Evolutionary conservation across 2,888 invertebrate genomes (phyloP).

Genomic region (Lottia scabra): DNA sequence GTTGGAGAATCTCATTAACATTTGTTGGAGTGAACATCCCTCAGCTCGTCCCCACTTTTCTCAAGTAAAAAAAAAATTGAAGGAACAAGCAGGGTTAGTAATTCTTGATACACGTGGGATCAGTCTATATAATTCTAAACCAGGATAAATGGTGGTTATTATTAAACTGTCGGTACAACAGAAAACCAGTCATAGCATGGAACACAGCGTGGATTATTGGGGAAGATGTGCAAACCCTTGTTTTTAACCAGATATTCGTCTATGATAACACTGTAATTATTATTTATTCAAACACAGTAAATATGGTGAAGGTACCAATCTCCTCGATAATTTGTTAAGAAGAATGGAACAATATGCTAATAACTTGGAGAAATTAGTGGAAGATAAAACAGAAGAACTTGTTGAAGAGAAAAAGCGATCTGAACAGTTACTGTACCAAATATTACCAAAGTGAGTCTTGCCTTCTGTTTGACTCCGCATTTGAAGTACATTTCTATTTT

Average conservation of each 20-base stretch:
- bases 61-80: not conserved
- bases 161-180: no score
- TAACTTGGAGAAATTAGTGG: slow-evolving; percentile 50
- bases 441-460: slow-evolving; percentile 44
- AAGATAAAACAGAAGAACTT: slow-evolving; percentile 47
- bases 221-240: no score
- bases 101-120: no score
- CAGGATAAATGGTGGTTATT: no score
- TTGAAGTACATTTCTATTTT: no score
- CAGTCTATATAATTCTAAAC: no score
- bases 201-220: no score
- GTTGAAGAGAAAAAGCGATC: slow-evolving; percentile 50
- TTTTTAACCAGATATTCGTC: no score
- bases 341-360: slow-evolving; percentile 54
- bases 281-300: slow-evolving; percentile 13
- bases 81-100: not conserved
- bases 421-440: slow-evolving; percentile 48
- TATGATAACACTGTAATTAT: no score
- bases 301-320: slow-evolving; percentile 35
- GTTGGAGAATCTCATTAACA: not conserved
- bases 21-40: not conserved
- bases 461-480: not conserved
- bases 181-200: no score
- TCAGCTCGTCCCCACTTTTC: not conserved
- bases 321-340: slow-evolving; percentile 49